These are phyloP conservation scores for Megamerina dolium DNA, from an alignment of 2,888 invertebrate genomes.

Conservation along the genomic window DNA sequence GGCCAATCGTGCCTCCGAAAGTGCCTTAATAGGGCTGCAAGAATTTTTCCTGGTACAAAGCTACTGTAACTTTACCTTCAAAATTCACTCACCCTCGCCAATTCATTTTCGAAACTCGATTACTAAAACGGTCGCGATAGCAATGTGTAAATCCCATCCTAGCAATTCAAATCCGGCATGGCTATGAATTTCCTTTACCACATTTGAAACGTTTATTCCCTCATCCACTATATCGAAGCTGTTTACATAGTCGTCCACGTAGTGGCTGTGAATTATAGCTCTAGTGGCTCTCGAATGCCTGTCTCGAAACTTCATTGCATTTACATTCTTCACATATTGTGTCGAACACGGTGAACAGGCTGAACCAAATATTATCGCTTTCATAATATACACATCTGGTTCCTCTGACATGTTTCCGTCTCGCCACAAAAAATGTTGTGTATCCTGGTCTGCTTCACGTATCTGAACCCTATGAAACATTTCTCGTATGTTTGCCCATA, in stretches of 20 bases:
- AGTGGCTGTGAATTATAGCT: constrained; percentile 5
- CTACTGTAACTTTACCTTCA: background rate
- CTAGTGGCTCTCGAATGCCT: constrained; percentile 4
- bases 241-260: constrained; percentile 11
- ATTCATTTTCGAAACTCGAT: too few species aligned
- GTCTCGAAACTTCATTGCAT: constrained; percentile 13
- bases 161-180: background rate
- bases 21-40: background rate
- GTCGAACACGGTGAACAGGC: constrained; percentile 17
- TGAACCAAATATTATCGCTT: constrained; percentile 16
- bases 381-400: constrained; percentile 14
- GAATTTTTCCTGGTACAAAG: background rate
- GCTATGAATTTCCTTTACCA: background rate
- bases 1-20: background rate
- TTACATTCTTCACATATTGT: constrained; percentile 15
- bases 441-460: constrained; percentile 2
- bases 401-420: constrained; percentile 5
- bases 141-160: too few species aligned
- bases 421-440: constrained; percentile 11
- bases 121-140: too few species aligned
- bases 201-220: background rate
- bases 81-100: background rate
- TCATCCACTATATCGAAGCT: constrained; percentile 4
- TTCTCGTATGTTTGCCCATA: constrained; percentile 7
- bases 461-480: constrained; percentile 4